Base-by-base conservation (phyloP, 2,797 vertebrate species). In the Lerista edwardsae region DNA sequence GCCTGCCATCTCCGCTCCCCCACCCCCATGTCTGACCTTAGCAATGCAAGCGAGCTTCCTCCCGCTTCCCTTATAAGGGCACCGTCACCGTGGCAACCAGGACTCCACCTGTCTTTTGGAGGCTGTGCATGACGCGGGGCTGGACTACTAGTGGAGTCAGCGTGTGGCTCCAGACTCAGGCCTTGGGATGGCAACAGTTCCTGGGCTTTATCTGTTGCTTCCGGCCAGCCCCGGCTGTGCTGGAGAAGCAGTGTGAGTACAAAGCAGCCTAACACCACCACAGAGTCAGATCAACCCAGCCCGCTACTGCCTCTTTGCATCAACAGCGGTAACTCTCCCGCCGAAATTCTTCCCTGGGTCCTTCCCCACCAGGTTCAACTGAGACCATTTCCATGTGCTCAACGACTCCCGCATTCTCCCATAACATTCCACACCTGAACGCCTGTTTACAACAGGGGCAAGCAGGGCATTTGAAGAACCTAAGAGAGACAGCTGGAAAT, bases 31-130 rank as follows among this genome's bases (percentile, higher is more conserved):
- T 83, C 95, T 96, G 97, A 97, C 97, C 97, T 97, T 96, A 97
- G 96, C 96, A 96, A 96, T 90, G 93, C 85, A 93, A 97, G 96
- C 96, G 92, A 94, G 93, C 92, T 81, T 82, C 73, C 73, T 77
- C 84, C 31, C 88, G 79, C 93, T 91, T 93, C 93, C 96, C 95
- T 93, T 95, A 95, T 95, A 96, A 92, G 96, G 96, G 87, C 93
- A 93, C 80, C 89, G 97, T 97, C 97, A 90, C 96, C 94, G 94
- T 89, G 96, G 97, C 95, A 97, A 98, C 98, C 93, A 80, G 93
- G 97, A 98, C 98, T 98, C 98, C 97, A 97, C 97, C 97, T 97
- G 97, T 96, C 96, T 96, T 90, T 64, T 90, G 91, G 91, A 91
- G 68, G 86, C 93, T 74, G 91, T 92, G 89, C 77, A 75, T 36